A percentile compares a stretch with the other conserved stretches of the same genome.
phyloP scores from a whole-genome alignment of 2,113 vertebrate species.

The Daubentonia madagascariensis region DNA sequence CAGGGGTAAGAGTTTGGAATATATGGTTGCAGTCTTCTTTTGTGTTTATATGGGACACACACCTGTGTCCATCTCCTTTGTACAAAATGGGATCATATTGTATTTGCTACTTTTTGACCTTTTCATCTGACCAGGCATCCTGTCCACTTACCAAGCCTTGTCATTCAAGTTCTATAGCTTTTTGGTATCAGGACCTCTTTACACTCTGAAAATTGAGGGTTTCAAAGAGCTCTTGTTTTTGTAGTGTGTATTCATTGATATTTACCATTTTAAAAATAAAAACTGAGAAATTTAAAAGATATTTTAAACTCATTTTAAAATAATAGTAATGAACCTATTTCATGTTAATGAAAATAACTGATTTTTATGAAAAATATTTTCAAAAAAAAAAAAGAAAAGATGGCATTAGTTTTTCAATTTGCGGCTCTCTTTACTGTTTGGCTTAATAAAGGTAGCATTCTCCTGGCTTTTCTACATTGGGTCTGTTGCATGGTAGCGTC shows the following conservation, averaged over 20 bases:
- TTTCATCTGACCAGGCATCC: background rate
- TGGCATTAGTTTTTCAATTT: background rate
- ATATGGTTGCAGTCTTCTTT: background rate
- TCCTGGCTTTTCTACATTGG: background rate
- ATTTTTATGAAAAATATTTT: background rate
- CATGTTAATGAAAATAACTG: background rate
- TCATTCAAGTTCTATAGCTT: background rate
- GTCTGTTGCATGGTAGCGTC: background rate
- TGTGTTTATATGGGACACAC: accelerated
- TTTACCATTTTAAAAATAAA: background rate
- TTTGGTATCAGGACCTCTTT: background rate
- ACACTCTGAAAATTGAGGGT: background rate
- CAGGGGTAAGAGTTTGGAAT: background rate
- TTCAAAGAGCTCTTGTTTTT: background rate
- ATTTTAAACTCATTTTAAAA: background rate
- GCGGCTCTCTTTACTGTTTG: background rate
- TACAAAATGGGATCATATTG: background rate
- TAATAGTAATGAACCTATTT: background rate
- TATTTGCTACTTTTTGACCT: background rate
- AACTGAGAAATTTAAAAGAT: background rate
- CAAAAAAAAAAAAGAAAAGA: background rate
- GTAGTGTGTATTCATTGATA: background rate
- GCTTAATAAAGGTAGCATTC: background rate
- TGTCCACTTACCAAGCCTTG: background rate
- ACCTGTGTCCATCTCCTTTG: background rate